Evolutionary conservation across 2,797 vertebrate species (phyloP), one percentile per base, ranked within the genome.

Genomic region (Pangasius djambal): DNA sequence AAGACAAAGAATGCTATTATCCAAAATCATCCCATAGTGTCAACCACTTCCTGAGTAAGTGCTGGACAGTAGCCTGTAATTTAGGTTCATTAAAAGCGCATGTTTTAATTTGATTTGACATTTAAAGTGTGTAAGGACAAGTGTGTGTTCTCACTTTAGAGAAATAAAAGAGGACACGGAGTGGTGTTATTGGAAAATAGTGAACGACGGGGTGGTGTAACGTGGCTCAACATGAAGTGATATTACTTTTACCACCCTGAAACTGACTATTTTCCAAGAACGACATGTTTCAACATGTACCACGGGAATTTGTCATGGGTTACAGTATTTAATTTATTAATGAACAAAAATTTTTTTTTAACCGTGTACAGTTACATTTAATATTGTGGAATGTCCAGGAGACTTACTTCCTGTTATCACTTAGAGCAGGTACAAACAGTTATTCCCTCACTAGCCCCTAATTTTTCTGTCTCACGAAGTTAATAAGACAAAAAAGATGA

Each of bases 11-110:
- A 83, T 48, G 61, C 28, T 37, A 70, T 86, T 78, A 55, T 89
- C 37, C 79, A 86, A 89, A 89, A 85, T 87, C 74, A 87, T 86
- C 79, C 63, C 86, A 85, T 50, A 86, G 78, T 86, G 85, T 89
- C 65, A 83, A 87, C 77, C 81, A 87, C 87, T 88, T 85, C 77
- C 72, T 9, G 75, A 89, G 67, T 20, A 31, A 74, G 55, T 31
- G n/a, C n/a, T 87, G 78, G 88, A 86, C 85, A 87, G 89, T 87
- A 83, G 59, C 75, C 84, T 85, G 75, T 83, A 87, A 92, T 90
- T 90, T 57, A 65, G 61, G 34, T 31, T 57, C 25, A 88, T 85
- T 75, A 67, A 84, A 81, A 65, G 18, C 28, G 67, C 84, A 88
- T 50, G 40, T 57, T 81, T 87, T 88, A 6, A 74, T 84, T 87